These are phyloP conservation scores for Capricornis sumatraensis DNA, from an alignment of 2,113 vertebrate species.

Conservation along the genomic window DNA sequence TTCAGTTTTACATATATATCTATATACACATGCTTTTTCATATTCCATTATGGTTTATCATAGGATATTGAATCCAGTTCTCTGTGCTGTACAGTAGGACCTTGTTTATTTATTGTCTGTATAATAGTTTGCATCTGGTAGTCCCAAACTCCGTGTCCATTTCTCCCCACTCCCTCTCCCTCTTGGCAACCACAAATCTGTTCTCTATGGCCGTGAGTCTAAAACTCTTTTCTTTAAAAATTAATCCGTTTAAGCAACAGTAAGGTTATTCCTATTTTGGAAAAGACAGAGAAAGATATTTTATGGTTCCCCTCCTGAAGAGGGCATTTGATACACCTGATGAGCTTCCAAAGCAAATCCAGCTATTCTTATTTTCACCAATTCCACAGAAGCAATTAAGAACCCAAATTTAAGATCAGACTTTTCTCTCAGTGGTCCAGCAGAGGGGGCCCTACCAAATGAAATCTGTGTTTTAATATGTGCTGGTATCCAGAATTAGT, in stretches of 20 bases:
- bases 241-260: neutral
- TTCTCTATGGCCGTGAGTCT: neutral
- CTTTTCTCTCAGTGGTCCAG: conserved; percentile 13
- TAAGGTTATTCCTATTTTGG: conserved; percentile 16
- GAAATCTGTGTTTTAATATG: neutral
- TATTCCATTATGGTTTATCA: neutral
- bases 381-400: neutral
- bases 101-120: neutral
- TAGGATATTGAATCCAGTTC: neutral
- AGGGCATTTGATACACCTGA: neutral
- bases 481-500: neutral
- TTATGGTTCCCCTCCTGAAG: neutral
- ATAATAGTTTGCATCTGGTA: neutral
- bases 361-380: neutral
- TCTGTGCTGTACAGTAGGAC: neutral
- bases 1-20: neutral
- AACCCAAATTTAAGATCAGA: conserved; percentile 15
- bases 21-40: neutral
- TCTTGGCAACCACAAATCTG: neutral
- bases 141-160: neutral
- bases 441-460: conserved; percentile 37
- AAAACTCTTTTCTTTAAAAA: conserved; percentile 1
- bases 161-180: neutral
- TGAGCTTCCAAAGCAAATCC: neutral
- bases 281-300: neutral